Percentiles rank a stretch among this genome's conserved stretches.
Conservation (phyloP, 2,113 vertebrate genomes). For the Grammomys surdaster region DNA sequence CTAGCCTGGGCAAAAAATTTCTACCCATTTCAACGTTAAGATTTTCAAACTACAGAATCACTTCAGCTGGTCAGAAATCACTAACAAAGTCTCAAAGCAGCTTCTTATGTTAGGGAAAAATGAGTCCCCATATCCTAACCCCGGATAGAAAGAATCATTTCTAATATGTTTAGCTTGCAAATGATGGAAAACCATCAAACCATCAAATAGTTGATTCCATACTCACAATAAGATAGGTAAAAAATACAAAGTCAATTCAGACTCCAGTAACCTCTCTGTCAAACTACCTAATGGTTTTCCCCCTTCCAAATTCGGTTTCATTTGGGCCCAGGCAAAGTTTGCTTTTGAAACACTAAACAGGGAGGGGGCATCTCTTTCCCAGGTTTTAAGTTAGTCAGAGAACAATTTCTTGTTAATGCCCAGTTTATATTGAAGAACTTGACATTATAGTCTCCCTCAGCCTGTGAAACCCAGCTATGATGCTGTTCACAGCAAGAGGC, state of each 20-base stretch:
- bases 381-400: slow-evolving; percentile 49
- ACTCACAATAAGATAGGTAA: neutral
- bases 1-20: neutral
- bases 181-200: neutral
- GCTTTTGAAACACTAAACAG: neutral
- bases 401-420: slow-evolving; percentile 50
- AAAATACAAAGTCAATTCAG: slow-evolving; percentile 56
- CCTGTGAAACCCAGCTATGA: slow-evolving; percentile 29
- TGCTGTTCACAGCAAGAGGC: slow-evolving; percentile 50
- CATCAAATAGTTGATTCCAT: slow-evolving; percentile 13
- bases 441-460: neutral
- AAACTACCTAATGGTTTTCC: slow-evolving; percentile 12
- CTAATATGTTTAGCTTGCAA: slow-evolving; percentile 26
- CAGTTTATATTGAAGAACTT: neutral
- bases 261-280: slow-evolving; percentile 11
- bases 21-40: slow-evolving; percentile 1
- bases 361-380: neutral
- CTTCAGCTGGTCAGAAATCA: neutral
- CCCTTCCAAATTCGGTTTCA: neutral
- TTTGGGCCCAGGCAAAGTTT: neutral
- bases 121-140: neutral
- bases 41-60: slow-evolving; percentile 31
- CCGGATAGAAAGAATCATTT: neutral
- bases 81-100: neutral
- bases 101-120: neutral